phyloP scores from a whole-genome alignment of 2,888 invertebrate species.

The Stenoptilia bipunctidactyla region DNA sequence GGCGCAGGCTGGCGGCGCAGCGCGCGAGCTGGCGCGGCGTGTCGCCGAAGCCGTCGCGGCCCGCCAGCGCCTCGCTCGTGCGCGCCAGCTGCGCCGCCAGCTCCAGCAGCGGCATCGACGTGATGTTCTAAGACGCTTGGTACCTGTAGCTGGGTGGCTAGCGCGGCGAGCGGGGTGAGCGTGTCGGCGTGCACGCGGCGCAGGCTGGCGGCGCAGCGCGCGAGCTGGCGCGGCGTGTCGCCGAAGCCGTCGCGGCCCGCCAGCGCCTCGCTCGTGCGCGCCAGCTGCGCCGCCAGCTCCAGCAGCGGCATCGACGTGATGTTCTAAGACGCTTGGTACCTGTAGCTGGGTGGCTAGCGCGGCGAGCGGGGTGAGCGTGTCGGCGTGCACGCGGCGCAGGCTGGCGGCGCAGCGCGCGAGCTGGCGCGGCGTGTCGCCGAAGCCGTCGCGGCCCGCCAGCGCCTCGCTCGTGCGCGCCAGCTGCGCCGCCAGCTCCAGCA shows the following conservation, averaged over 20 bases:
- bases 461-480: slow-evolving; percentile 75
- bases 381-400: slow-evolving; percentile 73
- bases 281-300: slow-evolving; percentile 77
- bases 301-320: too few relatives aligned
- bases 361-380: slow-evolving; percentile 19
- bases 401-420: slow-evolving; percentile 72
- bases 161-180: slow-evolving; percentile 3
- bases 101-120: slow-evolving; percentile 73
- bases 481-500: slow-evolving; percentile 67
- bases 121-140: too few relatives aligned
- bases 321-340: too few relatives aligned
- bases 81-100: slow-evolving; percentile 77
- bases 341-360: slow-evolving; percentile 7
- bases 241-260: slow-evolving; percentile 34
- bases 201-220: slow-evolving; percentile 66
- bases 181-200: slow-evolving; percentile 71
- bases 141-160: slow-evolving; percentile 5
- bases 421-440: slow-evolving; percentile 76
- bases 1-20: slow-evolving; percentile 63
- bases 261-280: slow-evolving; percentile 59
- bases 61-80: slow-evolving; percentile 40
- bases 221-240: slow-evolving; percentile 56
- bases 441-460: slow-evolving; percentile 79
- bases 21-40: slow-evolving; percentile 62
- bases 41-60: slow-evolving; percentile 35